Evolutionary conservation across 2,113 vertebrate genomes (phyloP), one percentile per base, ranked within the genome.

Genomic region (Anhinga anhinga): DNA sequence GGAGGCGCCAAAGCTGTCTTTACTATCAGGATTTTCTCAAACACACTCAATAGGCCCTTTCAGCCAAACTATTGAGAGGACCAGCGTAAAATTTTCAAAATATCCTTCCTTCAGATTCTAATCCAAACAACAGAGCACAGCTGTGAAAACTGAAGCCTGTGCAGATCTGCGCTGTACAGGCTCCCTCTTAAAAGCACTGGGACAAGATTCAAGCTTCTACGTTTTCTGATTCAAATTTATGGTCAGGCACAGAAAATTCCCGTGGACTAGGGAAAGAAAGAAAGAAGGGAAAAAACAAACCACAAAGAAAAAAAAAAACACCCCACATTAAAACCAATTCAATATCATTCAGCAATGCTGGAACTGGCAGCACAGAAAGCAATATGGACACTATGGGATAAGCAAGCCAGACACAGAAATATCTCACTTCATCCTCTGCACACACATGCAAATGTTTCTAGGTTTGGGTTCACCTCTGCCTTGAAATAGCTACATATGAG

Each of bases 81-180:
- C 13, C 2, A 0, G 82, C 5, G 21, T 78, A 69, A 70, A 47
- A 81, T 92, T 95, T 97, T 81, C 53, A 83, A 97, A 97, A 95
- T 89, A 88, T 30, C 63, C 77, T 90, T 94, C 81, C 88, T 95
- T 93, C 92, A 96, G 87, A 84, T 82, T 66, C 25, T 96, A 96
- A 96, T 86, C 81, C 92, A 96, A 97, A 96, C 82, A 96, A 95
- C 83, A 81, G 55, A 76, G 89, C 72, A 78, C 96, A 98, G 96
- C 97, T 98, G 94, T 97, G 92, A 92, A 98, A 97, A 97, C 84
- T 32, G 73, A 92, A 96, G 66, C 45, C 63, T 34, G 11, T 22
- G 63, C 61, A 77, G 55, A 91, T 69, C 44, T 6, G 1, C 1
- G 1, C 79, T 76, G 29, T 8, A 83, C 40, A 66, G 47, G 47